Conservation (phyloP, 64 coral and sea anemone species). For the Platygyra sinensis region DNA sequence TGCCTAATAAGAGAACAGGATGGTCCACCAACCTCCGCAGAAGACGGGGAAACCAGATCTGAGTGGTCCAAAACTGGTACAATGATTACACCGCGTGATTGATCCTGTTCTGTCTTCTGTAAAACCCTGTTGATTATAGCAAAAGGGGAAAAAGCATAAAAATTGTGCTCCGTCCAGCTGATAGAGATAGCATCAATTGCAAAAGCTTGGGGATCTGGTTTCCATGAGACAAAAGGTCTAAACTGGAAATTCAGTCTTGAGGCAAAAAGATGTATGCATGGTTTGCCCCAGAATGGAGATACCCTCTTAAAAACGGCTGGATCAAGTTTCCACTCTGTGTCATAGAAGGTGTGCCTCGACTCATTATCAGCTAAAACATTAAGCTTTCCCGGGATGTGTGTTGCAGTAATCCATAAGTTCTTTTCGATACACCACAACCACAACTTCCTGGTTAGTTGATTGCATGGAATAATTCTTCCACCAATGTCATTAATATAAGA, state of each 20-base stretch:
- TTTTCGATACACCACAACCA: constrained; percentile 23
- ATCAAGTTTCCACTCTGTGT: constrained; percentile 48
- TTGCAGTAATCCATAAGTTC: not conserved
- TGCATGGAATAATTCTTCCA: constrained; percentile 15
- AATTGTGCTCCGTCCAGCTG: constrained; percentile 5
- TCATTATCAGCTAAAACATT: constrained; percentile 26
- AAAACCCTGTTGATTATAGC: constrained; percentile 24
- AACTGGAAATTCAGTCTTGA: constrained; percentile 24
- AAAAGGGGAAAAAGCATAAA: constrained; percentile 65
- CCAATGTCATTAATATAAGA: constrained; percentile 40
- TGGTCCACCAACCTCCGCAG: not conserved
- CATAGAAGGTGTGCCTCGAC: not conserved
- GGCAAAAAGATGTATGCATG: constrained; percentile 37
- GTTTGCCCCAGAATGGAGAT: not conserved
- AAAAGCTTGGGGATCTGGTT: constrained; percentile 27
- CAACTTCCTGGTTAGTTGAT: not conserved
- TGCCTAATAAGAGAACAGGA: not conserved
- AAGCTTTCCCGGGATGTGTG: constrained; percentile 32
- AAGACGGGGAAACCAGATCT: constrained; percentile 39
- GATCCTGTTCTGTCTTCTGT: constrained; percentile 25
- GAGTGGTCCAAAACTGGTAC: constrained; percentile 16
- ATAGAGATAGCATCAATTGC: constrained; percentile 51
- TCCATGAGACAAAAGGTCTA: constrained; percentile 6
- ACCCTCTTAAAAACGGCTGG: constrained; percentile 15
- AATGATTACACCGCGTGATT: constrained; percentile 6